Percentiles rank a stretch among this genome's conserved stretches.
These are phyloP conservation scores for Pantherophis guttatus DNA, from an alignment of 2,113 vertebrate genomes.

Conservation along the genomic window DNA sequence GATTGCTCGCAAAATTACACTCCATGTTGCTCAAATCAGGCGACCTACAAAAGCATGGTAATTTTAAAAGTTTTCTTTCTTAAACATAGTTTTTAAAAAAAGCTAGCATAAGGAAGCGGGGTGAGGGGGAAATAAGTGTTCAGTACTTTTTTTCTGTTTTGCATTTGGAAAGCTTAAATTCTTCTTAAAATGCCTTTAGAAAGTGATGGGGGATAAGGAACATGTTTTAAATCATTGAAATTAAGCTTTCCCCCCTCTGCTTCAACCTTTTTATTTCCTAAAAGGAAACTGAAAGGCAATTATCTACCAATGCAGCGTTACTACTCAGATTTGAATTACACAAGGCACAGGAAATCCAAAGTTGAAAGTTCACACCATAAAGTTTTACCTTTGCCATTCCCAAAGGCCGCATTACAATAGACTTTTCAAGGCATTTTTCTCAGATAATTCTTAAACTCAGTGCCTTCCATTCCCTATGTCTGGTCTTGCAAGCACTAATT, in stretches of 20 bases:
- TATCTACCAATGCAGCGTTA: slow-evolving; percentile 54
- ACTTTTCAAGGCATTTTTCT: slow-evolving; percentile 11
- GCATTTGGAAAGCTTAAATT: slow-evolving; percentile 3
- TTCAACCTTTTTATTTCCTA: slow-evolving; percentile 25
- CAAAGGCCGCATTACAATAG: slow-evolving; percentile 58
- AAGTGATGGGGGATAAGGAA: neutral
- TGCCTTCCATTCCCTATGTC: neutral
- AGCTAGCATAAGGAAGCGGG: neutral
- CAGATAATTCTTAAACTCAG: slow-evolving; percentile 17
- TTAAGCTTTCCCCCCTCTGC: slow-evolving; percentile 19
- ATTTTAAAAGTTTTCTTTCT: neutral
- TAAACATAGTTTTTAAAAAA: neutral
- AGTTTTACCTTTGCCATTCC: slow-evolving; percentile 45
- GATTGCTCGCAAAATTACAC: neutral
- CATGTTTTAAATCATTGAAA: slow-evolving; percentile 2
- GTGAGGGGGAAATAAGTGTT: slow-evolving; percentile 10
- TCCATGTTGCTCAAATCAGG: neutral
- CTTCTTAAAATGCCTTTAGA: neutral
- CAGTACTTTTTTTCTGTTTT: neutral
- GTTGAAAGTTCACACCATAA: slow-evolving; percentile 54
- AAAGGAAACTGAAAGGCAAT: slow-evolving; percentile 37
- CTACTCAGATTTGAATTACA: slow-evolving; percentile 64
- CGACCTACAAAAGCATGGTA: neutral
- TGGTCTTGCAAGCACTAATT: slow-evolving; percentile 25
- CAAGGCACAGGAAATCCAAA: slow-evolving; percentile 64